Base-by-base conservation (phyloP, 2,797 vertebrate species). In the Cottoperca gobio region DNA sequence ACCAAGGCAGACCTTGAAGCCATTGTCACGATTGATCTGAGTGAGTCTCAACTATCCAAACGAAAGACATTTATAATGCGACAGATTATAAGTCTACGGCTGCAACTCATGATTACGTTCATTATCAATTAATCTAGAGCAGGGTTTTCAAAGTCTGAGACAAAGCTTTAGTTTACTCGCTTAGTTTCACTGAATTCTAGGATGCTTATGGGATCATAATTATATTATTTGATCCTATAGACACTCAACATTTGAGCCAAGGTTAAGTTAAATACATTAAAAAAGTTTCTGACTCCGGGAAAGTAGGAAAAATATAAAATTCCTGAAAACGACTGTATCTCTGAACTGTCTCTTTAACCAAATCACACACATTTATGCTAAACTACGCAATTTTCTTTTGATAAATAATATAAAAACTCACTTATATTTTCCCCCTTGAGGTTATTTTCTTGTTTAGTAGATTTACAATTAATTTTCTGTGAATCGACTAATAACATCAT, bases 1-100 rank as follows among this genome's bases (percentile, higher is more conserved):
- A 79, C 76, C 26, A 86, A 89, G 48, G 70, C 78, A 3, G 65
- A 31, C 42, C 49, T 92, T 65, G 91, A 95, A 17, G 64, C 81
- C 0, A 91, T 94, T 0, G 87, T 95, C 60, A 89, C 95, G 49
- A 92, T 94, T 1, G 92, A 96, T 73, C 79, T 96, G 57, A 94
- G 97, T 97, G 67, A 89, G 92, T 89, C 7, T 3, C 40, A 62
- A 16, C 55, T 53, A 16, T 64, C 13, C 11, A 33, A 7, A 24
- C 12, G 35, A 24, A 28, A 73, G 61, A 31, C 14, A 42, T 14
- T 53, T 0, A 40, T 0, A 23, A 8, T 33, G 14, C 3, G 17
- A 64, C 14, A 39, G 49, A 37, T 43, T 3, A 11, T 6, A 39
- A 53, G 65, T 35, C 8, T n/a, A 26, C 1, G 21, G 21, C 1